Conservation (phyloP, 2,113 vertebrate genomes). For the Anoura caudifer region DNA sequence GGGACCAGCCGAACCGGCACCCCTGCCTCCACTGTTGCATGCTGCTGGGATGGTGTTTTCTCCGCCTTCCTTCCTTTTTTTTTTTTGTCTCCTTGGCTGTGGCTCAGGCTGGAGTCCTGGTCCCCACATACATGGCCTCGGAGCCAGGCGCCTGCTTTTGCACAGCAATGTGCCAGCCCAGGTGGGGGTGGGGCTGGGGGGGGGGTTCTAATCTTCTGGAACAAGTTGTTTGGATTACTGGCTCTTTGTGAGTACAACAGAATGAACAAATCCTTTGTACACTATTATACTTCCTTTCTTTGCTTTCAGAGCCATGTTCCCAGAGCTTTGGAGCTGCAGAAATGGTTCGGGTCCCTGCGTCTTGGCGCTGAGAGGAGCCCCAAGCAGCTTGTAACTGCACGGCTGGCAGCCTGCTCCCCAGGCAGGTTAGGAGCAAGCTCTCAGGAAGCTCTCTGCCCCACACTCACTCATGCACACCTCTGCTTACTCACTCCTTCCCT, state of each 20-base stretch:
- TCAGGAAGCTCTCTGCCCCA: not conserved
- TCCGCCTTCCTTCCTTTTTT: accelerated
- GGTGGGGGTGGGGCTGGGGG: not conserved
- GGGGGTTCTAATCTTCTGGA: not conserved
- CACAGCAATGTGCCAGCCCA: not conserved
- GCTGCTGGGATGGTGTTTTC: not conserved
- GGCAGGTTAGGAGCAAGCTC: not conserved
- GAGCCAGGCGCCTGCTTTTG: not conserved
- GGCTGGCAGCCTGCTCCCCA: not conserved
- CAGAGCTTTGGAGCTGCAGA: not conserved
- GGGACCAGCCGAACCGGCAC: not conserved
- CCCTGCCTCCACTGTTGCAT: accelerated
- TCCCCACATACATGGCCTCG: not conserved
- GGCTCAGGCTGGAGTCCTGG: not conserved
- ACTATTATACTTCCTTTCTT: not conserved
- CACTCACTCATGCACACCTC: accelerated
- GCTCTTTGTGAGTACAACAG: not conserved
- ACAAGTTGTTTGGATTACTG: not conserved
- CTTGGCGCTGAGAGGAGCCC: not conserved
- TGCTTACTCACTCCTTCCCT: not conserved
- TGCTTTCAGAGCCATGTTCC: not conserved
- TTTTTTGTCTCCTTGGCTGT: not conserved
- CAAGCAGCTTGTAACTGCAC: not conserved
- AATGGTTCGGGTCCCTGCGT: not conserved
- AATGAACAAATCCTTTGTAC: not conserved